Evolutionary conservation across 1,140 invertebrate genomes (phyloP), one percentile per base, ranked within the genome.

Genomic region (Holotrichia oblita): DNA sequence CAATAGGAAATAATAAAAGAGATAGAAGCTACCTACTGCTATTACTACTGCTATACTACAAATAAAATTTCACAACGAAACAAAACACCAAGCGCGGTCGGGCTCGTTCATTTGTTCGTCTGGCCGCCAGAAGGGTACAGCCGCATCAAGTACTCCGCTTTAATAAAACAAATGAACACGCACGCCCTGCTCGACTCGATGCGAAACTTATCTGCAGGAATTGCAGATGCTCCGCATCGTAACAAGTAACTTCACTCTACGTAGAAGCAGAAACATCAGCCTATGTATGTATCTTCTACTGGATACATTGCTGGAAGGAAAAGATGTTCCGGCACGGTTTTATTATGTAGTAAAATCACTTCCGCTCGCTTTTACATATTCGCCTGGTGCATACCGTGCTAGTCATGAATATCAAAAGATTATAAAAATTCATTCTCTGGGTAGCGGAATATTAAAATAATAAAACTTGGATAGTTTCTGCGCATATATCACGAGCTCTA

Each of bases 151-250:
- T 55, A 17, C 48, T 17, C 12, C 48, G 48, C 48, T 17, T 55
- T 55, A 55, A 55, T 55, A 55, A 55, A 55, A 55, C 48, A 55
- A 55, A 55, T 55, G 48, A 55, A 55, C 48, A 17, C 48, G 12
- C 14, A 7, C 48, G 48, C 48, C 48, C 14, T 17, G n/a, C 10
- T 48, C 10, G 48, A 17, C 14, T 17, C 48, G 48, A 55, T 55
- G 48, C 48, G 48, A 55, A 55, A 55, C 48, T 55, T 55, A 55
- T 55, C 14, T 55, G 48, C 48, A 55, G 48, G 48, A 55, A 55
- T 55, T 55, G 48, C 48, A 55, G 48, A 55, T 55, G 48, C 48
- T 17, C 14, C n/a, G 48, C n/a, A 17, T 55, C 48, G 48, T 55
- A 17, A 55, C 48, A 55, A 55, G 48, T 55, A 55, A 55, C 12